Base-by-base conservation (phyloP, 2,888 invertebrate species). In the Drosophila acutilabella region DNA sequence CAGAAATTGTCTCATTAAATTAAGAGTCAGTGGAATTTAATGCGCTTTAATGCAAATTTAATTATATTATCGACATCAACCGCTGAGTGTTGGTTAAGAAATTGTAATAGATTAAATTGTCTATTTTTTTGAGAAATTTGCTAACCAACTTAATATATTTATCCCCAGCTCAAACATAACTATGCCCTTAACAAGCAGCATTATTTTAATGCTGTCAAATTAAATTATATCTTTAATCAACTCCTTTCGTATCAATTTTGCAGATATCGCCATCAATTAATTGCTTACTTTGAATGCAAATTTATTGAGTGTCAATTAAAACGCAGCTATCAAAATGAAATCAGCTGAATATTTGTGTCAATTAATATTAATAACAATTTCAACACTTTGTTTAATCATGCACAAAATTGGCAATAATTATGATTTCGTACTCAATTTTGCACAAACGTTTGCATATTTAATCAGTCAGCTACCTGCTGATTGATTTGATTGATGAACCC, bases 401-500 rank as follows among this genome's bases (percentile, higher is more conserved):
- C 59, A n/a, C 11, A 8, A 64, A 62, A 71, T 70, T 61, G 62
- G 60, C 54, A 64, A 74, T 78, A 80, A 83, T 85, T 82, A 75
- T 66, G 69, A 71, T 73, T 74, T 57, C 72, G 69, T 62, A 73
- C 64, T 73, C 58, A 50, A 79, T 79, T 80, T 71, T 61, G 58
- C 69, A 72, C 30, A 62, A 64, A 45, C 48, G 53, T 53, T 50
- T 44, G 26, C 54, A 64, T 56, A 47, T 53, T 30, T 61, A 59
- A 50, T 53, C 38, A 47, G 23, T 26, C 20, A 38, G 36, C 13
- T 36, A 20, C 20, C 59, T 41, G 41, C 20, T 14, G 40, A 33
- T 40, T 41, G 30, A 8, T 30, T 30, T 30, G 30, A 30, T 30
- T 30, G 30, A 30, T 30, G 30, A 30, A 0, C 8, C 8, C 8